These are phyloP conservation scores for Gerris buenoi DNA, from an alignment of 1,140 invertebrate genomes.

Conservation along the genomic window DNA sequence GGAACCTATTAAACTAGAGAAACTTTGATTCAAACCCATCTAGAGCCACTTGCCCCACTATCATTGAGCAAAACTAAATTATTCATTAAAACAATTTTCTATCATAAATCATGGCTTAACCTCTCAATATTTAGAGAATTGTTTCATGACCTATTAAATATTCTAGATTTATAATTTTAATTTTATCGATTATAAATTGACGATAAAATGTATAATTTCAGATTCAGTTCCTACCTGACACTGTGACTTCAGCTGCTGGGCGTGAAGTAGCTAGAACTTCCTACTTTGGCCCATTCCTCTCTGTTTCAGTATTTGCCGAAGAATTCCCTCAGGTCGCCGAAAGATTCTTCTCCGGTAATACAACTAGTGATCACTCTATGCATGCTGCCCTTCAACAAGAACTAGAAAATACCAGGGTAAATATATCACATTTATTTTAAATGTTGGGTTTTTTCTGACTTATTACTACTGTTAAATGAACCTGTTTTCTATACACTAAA, in stretches of 20 bases:
- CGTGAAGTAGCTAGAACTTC: constrained; percentile 69
- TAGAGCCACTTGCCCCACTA: too few relatives aligned
- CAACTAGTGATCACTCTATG: constrained; percentile 38
- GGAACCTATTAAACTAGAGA: too few relatives aligned
- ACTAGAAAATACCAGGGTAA: constrained; percentile 45
- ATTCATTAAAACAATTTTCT: too few relatives aligned
- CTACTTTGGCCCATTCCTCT: constrained; percentile 78
- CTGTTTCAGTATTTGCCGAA: constrained; percentile 79
- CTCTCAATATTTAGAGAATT: too few relatives aligned
- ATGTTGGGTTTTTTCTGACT: not conserved
- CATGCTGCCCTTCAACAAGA: constrained; percentile 50
- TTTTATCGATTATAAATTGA: too few relatives aligned
- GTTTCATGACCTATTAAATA: too few relatives aligned
- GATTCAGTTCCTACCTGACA: constrained; percentile 57
- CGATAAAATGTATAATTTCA: too few relatives aligned
- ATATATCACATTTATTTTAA: constrained; percentile 5
- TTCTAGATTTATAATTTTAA: too few relatives aligned
- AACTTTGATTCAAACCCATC: too few relatives aligned
- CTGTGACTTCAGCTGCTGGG: constrained; percentile 50
- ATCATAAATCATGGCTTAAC: too few relatives aligned
- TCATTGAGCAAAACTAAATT: too few relatives aligned
- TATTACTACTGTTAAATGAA: not conserved
- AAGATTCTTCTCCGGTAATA: constrained; percentile 42
- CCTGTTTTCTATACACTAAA: too few relatives aligned
- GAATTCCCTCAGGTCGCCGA: constrained; percentile 69